These are phyloP conservation scores for Cyclina sinensis DNA, from an alignment of 1,140 invertebrate species.

Conservation along the genomic window DNA sequence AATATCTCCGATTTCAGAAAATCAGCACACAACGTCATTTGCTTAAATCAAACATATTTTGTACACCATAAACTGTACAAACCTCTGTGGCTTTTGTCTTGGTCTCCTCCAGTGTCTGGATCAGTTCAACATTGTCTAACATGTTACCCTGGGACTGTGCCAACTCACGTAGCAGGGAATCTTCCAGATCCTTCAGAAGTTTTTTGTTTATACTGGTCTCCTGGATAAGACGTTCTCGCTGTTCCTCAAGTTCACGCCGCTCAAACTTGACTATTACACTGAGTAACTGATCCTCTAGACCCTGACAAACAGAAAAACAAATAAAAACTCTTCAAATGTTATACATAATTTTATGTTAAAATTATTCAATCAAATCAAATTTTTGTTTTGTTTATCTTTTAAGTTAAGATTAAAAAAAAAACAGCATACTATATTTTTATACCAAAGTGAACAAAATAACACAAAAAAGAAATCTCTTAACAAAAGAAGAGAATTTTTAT, in stretches of 20 bases:
- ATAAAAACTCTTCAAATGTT: too few species aligned
- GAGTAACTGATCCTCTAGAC: slow-evolving; percentile 95
- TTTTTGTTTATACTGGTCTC: slow-evolving; percentile 95
- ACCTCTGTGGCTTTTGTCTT: slow-evolving; percentile 93
- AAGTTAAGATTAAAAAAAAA: too few species aligned
- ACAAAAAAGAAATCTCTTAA: too few species aligned
- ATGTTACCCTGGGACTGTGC: slow-evolving; percentile 95
- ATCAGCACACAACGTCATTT: too few species aligned
- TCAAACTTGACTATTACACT: slow-evolving; percentile 95
- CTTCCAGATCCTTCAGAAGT: slow-evolving; percentile 93
- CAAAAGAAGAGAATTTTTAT: too few species aligned
- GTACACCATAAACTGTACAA: background rate
- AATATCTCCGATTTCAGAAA: too few species aligned
- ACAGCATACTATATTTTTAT: too few species aligned
- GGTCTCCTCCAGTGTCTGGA: slow-evolving; percentile 95
- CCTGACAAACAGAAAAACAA: slow-evolving; percentile 85
- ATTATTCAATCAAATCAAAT: too few species aligned
- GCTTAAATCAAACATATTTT: too few species aligned
- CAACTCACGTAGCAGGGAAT: slow-evolving; percentile 93
- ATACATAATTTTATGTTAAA: too few species aligned
- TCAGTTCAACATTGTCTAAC: slow-evolving; percentile 95
- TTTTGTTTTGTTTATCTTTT: too few species aligned
- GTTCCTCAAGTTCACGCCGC: slow-evolving; percentile 87
- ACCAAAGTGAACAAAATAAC: too few species aligned
- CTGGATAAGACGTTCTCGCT: slow-evolving; percentile 91